A percentile compares a stretch with the other conserved stretches of the same genome.
phyloP scores from a whole-genome alignment of 2,888 invertebrate species.

The Aphelenchoides bicaudatus region DNA sequence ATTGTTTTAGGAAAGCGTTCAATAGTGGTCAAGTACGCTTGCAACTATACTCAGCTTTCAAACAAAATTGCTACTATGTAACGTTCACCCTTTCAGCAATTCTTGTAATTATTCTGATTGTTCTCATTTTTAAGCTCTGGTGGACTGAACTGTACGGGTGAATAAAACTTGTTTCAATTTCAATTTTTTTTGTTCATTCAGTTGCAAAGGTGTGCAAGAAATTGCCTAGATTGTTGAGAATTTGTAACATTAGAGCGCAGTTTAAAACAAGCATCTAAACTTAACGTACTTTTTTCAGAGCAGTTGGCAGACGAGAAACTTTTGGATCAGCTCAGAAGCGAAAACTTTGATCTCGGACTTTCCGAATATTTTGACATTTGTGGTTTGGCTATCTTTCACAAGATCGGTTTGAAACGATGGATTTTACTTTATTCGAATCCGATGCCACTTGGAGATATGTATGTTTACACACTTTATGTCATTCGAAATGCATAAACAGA shows the following conservation, averaged over 20 bases:
- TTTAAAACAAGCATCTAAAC: neutral
- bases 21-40: too few relatives aligned
- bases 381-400: constrained; percentile 9
- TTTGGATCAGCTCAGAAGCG: constrained; percentile 13
- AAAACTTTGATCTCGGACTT: constrained; percentile 20
- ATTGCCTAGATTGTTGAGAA: too few relatives aligned
- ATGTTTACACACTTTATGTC: too few relatives aligned
- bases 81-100: too few relatives aligned
- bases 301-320: constrained; percentile 19
- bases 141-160: too few relatives aligned
- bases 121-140: too few relatives aligned
- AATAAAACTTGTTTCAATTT: neutral
- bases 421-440: constrained; percentile 19
- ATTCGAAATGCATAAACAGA: too few relatives aligned
- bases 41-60: too few relatives aligned
- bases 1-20: constrained; percentile 9
- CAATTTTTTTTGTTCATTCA: neutral
- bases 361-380: constrained; percentile 20
- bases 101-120: too few relatives aligned
- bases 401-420: neutral
- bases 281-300: constrained; percentile 6
- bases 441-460: constrained; percentile 7
- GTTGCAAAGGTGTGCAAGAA: too few relatives aligned
- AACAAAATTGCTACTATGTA: too few relatives aligned
- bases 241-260: too few relatives aligned